Base-by-base conservation (phyloP, 2,888 invertebrate genomes). In the Caenorhabditis sp. region DNA sequence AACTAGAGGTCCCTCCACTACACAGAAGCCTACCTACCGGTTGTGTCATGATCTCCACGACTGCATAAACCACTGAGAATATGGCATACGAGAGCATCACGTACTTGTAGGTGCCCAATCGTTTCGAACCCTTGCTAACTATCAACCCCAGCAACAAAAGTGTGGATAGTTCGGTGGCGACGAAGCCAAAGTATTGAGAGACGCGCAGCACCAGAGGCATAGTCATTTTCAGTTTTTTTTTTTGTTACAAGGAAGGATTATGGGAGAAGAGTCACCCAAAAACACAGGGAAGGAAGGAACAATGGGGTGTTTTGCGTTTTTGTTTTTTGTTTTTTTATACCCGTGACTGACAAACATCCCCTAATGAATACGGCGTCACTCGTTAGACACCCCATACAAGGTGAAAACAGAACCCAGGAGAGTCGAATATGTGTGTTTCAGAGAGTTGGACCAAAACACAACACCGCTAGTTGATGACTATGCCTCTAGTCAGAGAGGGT, bases 21-120 rank as follows among this genome's bases (percentile, higher is more conserved):
- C n/a, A n/a, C n/a, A n/a, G n/a, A n/a, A n/a, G n/a, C n/a, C 31
- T 4, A 56, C 56, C 41, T 14, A 75, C 75, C 66, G 75, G 75
- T 16, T 66, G 66, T 1, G 75, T 26, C 26, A 41, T 10, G 56
- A 75, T 66, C n/a, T 75, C 75, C 12, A 75, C 22, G 0, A 63
- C 41, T 3, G 47, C 66, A 10, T 75, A 75, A 7, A 66, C 16
- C 19, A 75, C 5, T 12, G 75, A 75, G 24, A 64, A 75, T 19
- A 66, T 14, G 0, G 75, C 14, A 58, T 58, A 75, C 7, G 75
- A 75, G 12, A 58, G 12, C 75, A 75, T 75, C 12, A 75, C 16
- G 10, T 44, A 75, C n/a, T 66, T 75, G 24, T 75, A 75, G 8
- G 44, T 44, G 2, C 75, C 75, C 7, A 75, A 59, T 16, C 66